phyloP scores from a whole-genome alignment of 1,140 invertebrate species.

The Neuroterus valhalla region DNA sequence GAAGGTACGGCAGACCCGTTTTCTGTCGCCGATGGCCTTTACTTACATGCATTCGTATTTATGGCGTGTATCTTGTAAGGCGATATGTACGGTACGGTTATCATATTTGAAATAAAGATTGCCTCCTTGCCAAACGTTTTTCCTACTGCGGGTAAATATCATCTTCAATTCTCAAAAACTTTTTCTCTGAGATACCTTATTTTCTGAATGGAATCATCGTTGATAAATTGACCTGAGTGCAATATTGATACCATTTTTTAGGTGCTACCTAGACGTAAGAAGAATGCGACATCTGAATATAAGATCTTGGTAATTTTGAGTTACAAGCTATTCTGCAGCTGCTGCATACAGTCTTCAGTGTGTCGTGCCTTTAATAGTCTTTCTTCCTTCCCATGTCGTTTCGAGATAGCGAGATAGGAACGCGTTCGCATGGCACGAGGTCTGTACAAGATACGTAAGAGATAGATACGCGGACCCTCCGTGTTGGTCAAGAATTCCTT shows the following conservation, averaged over 20 bases:
- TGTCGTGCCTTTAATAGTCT: constrained; percentile 16
- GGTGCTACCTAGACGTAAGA: not conserved
- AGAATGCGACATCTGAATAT: not conserved
- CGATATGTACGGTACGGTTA: not conserved
- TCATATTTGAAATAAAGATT: not conserved
- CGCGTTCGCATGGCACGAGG: constrained; percentile 30
- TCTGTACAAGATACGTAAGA: constrained; percentile 7
- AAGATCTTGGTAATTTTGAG: not conserved
- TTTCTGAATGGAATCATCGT: too few relatives aligned
- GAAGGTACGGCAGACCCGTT: constrained; percentile 5
- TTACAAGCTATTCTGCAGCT: constrained; percentile 5
- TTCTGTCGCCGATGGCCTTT: constrained; percentile 22
- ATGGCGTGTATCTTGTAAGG: not conserved
- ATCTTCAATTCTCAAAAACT: too few relatives aligned
- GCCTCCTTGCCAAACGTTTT: too few relatives aligned
- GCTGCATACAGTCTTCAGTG: not conserved
- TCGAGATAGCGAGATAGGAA: constrained; percentile 21
- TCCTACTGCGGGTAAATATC: too few relatives aligned
- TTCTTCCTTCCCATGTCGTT: constrained; percentile 7
- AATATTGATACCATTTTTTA: too few relatives aligned
- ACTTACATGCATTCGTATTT: constrained; percentile 5
- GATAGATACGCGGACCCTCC: constrained; percentile 24
- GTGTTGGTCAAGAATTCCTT: constrained; percentile 19
- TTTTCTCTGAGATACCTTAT: too few relatives aligned
- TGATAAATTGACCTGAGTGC: too few relatives aligned